Conservation (phyloP, 2,113 vertebrate species). For the Siniperca chuatsi region DNA sequence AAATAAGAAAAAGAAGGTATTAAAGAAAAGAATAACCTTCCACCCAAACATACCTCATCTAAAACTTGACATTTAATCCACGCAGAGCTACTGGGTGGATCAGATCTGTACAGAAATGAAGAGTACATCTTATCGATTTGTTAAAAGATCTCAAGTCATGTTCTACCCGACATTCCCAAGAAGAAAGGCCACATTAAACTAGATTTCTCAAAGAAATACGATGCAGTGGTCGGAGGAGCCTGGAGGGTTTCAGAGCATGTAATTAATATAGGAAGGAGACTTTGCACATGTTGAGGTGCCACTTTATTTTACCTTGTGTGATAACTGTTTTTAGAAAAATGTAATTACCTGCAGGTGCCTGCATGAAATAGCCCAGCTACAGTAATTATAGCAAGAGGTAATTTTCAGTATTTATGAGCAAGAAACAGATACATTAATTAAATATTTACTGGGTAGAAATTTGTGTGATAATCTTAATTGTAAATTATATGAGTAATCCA, state of each 20-base stretch:
- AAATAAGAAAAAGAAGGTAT: neutral
- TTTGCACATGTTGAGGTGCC: neutral
- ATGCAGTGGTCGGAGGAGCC: neutral
- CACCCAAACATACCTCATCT: constrained; percentile 1
- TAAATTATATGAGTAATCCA: neutral
- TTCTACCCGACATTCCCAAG: neutral
- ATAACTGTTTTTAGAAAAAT: neutral
- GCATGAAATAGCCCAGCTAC: neutral
- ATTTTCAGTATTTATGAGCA: neutral
- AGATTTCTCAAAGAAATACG: neutral
- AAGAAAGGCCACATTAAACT: constrained; percentile 25
- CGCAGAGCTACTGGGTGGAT: neutral
- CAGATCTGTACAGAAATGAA: neutral
- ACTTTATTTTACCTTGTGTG: neutral
- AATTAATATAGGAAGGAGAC: constrained; percentile 2
- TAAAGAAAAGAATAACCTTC: neutral
- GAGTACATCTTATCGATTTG: constrained; percentile 8
- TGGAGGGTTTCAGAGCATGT: neutral
- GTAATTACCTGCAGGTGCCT: neutral
- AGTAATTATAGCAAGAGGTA: neutral
- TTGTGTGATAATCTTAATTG: neutral
- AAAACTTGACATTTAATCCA: constrained; percentile 25
- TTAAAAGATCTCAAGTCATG: constrained; percentile 28
- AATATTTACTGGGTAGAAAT: neutral
- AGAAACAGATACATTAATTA: neutral